A percentile compares a stretch with the other conserved stretches of the same genome.
phyloP scores from a whole-genome alignment of 2,888 invertebrate genomes.

The Chelonus formosanus region DNA sequence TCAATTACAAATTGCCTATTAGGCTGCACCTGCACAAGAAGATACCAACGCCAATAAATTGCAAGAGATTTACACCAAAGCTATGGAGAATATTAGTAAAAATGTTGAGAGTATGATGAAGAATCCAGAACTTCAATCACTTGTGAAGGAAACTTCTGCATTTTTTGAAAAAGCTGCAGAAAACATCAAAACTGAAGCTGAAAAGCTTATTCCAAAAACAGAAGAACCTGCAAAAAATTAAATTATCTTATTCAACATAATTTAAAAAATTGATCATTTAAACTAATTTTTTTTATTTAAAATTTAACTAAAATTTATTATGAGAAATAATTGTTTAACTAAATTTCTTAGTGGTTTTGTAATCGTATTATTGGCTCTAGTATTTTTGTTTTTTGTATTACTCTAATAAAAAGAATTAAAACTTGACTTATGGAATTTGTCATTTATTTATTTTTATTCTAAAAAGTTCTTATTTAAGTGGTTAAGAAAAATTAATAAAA shows the following conservation, averaged over 20 bases:
- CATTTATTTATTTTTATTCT: no score
- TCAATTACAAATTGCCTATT: neutral
- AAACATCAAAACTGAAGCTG: slow-evolving; percentile 42
- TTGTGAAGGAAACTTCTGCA: slow-evolving; percentile 43
- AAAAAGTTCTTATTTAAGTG: no score
- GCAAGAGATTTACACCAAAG: slow-evolving; percentile 35
- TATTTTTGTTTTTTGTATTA: no score
- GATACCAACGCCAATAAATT: slow-evolving; percentile 19
- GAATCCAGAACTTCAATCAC: slow-evolving; percentile 44
- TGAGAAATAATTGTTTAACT: no score
- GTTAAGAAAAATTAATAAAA: no score
- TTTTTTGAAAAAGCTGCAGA: slow-evolving; percentile 44
- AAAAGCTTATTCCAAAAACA: slow-evolving; percentile 49
- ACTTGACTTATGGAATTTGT: no score
- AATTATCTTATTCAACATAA: neutral
- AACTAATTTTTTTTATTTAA: slow-evolving; percentile 7
- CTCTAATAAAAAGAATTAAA: no score
- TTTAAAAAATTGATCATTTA: neutral
- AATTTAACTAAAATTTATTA: no score
- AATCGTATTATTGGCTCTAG: no score
- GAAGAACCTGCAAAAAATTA: slow-evolving; percentile 27
- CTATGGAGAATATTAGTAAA: slow-evolving; percentile 40
- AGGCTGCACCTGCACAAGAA: slow-evolving; percentile 31
- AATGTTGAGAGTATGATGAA: slow-evolving; percentile 40
- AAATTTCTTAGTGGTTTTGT: no score